Conservation (phyloP, 2,797 vertebrate genomes). For the Sebastes elongatus region DNA sequence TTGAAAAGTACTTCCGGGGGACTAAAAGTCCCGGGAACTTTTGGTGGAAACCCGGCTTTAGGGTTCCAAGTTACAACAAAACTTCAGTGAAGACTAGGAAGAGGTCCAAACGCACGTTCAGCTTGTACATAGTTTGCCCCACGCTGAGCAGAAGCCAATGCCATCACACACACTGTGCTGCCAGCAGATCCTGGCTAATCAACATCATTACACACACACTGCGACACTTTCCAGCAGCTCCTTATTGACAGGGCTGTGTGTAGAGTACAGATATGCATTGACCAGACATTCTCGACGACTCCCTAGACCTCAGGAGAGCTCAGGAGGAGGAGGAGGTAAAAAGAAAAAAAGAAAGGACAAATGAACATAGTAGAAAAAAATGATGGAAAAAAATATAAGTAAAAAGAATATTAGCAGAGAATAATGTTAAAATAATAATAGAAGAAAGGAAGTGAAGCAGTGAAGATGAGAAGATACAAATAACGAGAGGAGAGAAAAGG, state of each 20-base stretch:
- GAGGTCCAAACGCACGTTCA: conserved; percentile 27
- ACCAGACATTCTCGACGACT: conserved; percentile 55
- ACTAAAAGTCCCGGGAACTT: too few species aligned
- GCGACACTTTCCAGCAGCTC: conserved; percentile 26
- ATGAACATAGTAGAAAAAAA: neutral
- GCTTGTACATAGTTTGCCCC: conserved; percentile 53
- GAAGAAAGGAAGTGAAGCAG: neutral
- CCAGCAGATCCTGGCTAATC: conserved; percentile 67
- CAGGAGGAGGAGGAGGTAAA: neutral
- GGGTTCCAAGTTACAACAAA: conserved; percentile 1
- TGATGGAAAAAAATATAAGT: neutral
- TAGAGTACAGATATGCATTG: conserved; percentile 72
- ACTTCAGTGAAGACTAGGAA: conserved; percentile 4
- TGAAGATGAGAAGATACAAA: neutral
- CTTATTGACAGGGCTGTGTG: conserved; percentile 54
- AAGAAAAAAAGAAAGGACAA: neutral
- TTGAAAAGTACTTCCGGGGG: rapidly evolving
- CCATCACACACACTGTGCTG: conserved; percentile 78
- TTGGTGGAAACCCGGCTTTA: neutral
- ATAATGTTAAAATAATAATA: neutral
- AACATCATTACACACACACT: conserved; percentile 66
- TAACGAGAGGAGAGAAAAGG: neutral
- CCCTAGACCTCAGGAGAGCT: conserved; percentile 25
- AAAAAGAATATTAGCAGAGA: neutral
- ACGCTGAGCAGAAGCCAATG: conserved; percentile 71